A percentile compares a stretch with the other conserved stretches of the same genome.
Conservation (phyloP, 2,797 vertebrate species). For the Sorex maritimensis region DNA sequence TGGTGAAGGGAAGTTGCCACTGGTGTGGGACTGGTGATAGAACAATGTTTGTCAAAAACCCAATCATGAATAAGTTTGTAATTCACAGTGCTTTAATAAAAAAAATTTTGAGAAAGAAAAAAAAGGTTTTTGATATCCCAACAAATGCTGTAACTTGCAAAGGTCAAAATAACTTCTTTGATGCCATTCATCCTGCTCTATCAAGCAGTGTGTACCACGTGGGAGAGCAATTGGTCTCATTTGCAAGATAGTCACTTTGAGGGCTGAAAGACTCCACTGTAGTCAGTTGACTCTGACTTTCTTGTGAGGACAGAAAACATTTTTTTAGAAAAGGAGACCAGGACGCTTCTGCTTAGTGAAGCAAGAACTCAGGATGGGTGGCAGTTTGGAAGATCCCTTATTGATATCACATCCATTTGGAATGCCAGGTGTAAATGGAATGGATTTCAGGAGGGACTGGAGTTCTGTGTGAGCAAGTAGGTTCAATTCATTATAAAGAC, state of each 20-base stretch:
- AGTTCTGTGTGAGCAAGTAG: neutral
- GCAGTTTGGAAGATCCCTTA: too few species aligned
- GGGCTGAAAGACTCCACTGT: neutral
- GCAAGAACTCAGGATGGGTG: neutral
- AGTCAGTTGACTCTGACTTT: neutral
- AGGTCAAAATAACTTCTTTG: neutral
- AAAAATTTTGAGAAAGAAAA: too few species aligned
- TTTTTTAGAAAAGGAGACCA: neutral
- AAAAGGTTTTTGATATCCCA: neutral
- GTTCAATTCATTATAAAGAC: conserved; percentile 10
- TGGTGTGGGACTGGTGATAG: too few species aligned
- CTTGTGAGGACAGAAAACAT: neutral
- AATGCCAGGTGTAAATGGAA: neutral
- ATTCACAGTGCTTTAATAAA: too few species aligned
- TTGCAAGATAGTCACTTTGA: neutral
- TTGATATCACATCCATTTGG: neutral
- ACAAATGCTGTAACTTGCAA: neutral
- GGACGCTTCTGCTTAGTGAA: neutral
- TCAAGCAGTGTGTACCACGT: neutral
- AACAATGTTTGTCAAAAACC: too few species aligned
- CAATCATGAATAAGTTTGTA: too few species aligned
- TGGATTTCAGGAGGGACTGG: neutral
- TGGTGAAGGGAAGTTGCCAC: too few species aligned
- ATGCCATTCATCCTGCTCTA: neutral
- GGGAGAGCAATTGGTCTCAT: neutral